Percentiles rank a stretch among this genome's conserved stretches.
Evolutionary conservation across 2,888 invertebrate species (phyloP).

Genomic region (Spisula solida): DNA sequence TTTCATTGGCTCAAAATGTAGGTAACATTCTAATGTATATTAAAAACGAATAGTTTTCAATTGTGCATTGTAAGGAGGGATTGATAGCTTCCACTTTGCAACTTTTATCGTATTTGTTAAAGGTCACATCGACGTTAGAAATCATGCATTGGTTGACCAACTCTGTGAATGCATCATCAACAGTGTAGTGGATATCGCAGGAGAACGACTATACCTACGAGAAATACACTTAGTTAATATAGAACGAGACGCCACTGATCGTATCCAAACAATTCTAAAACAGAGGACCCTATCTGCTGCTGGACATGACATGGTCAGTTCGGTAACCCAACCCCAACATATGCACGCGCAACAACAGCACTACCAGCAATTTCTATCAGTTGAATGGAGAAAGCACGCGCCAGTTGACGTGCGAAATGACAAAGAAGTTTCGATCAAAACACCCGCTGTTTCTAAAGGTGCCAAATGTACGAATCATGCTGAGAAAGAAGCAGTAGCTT

Average conservation of each 20-base stretch:
- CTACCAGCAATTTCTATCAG: background rate
- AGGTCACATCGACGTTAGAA: background rate
- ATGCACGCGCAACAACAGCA: background rate
- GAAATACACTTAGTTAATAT: conserved; percentile 65
- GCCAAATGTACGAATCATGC: background rate
- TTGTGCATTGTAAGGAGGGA: no score
- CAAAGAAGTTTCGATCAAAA: background rate
- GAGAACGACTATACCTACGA: conserved; percentile 1
- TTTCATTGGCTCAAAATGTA: no score
- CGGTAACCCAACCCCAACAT: background rate
- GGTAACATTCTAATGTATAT: no score
- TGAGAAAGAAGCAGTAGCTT: background rate
- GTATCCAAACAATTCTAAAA: conserved; percentile 16
- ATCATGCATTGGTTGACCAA: background rate
- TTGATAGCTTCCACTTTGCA: no score
- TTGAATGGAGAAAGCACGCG: conserved; percentile 42
- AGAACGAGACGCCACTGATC: conserved; percentile 28
- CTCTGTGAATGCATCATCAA: background rate
- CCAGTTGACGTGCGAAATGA: background rate
- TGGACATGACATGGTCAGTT: background rate
- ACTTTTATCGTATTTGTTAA: no score
- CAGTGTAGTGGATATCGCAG: background rate
- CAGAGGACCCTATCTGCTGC: background rate
- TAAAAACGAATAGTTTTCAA: no score
- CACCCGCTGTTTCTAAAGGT: background rate